Evolutionary conservation across 2,797 vertebrate species (phyloP).

Genomic region (Brotogeris chrysoptera): DNA sequence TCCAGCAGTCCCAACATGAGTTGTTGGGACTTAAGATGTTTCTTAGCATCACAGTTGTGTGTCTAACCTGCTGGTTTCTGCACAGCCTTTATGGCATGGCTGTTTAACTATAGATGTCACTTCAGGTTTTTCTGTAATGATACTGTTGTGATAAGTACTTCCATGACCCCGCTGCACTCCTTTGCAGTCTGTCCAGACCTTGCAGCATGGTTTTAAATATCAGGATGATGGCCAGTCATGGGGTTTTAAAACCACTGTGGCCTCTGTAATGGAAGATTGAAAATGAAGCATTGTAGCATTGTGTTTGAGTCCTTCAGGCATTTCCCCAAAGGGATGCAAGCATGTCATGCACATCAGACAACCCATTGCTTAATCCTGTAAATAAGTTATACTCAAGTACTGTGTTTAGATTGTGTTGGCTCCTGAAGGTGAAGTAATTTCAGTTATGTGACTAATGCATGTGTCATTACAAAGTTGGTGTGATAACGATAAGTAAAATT

Average conservation of each 20-base stretch:
- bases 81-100: not conserved
- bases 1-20: not conserved
- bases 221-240: not conserved
- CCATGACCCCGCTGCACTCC: not conserved
- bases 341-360: not conserved
- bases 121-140: not conserved
- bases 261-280: not conserved
- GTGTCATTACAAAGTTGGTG: not conserved
- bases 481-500: not conserved
- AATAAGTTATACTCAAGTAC: not conserved
- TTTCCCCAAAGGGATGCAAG: not conserved
- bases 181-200: not conserved
- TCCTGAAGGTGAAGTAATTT: not conserved
- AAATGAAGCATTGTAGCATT: not conserved
- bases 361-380: not conserved
- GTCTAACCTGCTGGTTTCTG: not conserved
- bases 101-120: not conserved
- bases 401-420: not conserved
- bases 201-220: not conserved
- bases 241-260: not conserved
- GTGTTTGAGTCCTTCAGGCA: not conserved
- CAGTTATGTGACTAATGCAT: not conserved
- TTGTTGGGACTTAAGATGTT: too few species aligned
- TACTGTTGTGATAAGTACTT: not conserved
- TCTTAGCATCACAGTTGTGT: not conserved